Evolutionary conservation across 2,888 invertebrate species (phyloP).

Genomic region (Tenthredo distinguenda): DNA sequence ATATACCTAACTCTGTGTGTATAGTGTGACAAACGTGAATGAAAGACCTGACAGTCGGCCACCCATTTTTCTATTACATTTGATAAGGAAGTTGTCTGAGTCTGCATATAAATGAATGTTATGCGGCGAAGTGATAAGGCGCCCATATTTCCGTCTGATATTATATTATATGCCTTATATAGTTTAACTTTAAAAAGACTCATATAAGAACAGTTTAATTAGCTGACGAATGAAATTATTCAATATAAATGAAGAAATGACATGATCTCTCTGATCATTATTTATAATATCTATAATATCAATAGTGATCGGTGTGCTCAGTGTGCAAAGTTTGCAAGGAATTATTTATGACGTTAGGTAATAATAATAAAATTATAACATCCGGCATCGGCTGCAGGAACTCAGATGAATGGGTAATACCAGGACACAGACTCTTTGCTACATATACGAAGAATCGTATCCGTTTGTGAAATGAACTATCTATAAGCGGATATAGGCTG

Average conservation of each 20-base stretch:
- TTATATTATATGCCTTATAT: neutral
- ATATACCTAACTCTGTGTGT: neutral
- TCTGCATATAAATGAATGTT: constrained; percentile 4
- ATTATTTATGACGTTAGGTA: neutral
- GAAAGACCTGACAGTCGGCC: neutral
- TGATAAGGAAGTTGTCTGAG: constrained; percentile 61
- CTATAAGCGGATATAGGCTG: neutral
- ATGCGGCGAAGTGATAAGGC: neutral
- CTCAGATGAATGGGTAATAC: neutral
- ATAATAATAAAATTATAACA: neutral
- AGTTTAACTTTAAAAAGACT: neutral
- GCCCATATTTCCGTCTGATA: neutral
- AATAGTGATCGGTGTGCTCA: neutral
- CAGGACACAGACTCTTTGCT: neutral
- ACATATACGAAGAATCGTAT: neutral
- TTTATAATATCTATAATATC: neutral
- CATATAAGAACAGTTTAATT: neutral
- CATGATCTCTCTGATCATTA: neutral
- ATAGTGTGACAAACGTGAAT: neutral
- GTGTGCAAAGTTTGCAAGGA: neutral
- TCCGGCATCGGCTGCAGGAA: neutral
- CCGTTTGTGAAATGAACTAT: neutral
- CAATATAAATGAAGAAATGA: neutral
- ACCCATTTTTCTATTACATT: constrained; percentile 68
- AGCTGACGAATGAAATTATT: neutral